These are phyloP conservation scores for Antheraea assamensis DNA, from an alignment of 2,888 invertebrate genomes.

Conservation along the genomic window DNA sequence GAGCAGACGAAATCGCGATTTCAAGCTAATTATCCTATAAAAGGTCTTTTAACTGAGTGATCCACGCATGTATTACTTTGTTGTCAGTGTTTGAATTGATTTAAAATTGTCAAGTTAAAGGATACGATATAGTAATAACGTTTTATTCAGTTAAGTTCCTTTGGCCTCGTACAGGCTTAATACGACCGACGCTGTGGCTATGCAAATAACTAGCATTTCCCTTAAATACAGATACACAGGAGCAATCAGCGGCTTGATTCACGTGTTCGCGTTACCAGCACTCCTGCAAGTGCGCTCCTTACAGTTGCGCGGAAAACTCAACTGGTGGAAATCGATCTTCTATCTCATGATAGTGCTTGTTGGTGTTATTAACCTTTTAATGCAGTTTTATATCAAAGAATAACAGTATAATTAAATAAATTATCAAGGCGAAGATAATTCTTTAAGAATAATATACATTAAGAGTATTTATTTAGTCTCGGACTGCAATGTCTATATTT, in stretches of 20 bases:
- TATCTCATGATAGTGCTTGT: conserved; percentile 86
- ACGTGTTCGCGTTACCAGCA: conserved; percentile 93
- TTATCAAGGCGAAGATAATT: conserved; percentile 13
- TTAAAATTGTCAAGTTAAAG: no score
- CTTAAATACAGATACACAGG: conserved; percentile 88
- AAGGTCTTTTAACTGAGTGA: no score
- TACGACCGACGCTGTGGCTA: no score
- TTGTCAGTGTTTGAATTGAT: no score
- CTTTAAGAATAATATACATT: no score
- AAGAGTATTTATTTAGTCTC: not conserved
- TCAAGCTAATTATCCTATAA: no score
- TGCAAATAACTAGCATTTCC: not conserved
- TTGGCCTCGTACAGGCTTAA: no score
- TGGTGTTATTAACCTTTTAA: conserved; percentile 88
- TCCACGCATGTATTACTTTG: no score
- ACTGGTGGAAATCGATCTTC: conserved; percentile 76
- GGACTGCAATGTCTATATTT: no score
- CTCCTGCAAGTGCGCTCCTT: conserved; percentile 88
- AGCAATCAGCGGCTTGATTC: conserved; percentile 92
- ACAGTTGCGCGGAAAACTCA: conserved; percentile 83
- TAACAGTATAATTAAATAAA: conserved; percentile 26
- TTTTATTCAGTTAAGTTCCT: no score
- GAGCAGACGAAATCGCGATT: no score
- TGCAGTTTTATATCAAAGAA: conserved; percentile 89
- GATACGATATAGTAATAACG: no score